Conservation (phyloP, 2,797 vertebrate species). For the Sebastiscus albofasciatus region DNA sequence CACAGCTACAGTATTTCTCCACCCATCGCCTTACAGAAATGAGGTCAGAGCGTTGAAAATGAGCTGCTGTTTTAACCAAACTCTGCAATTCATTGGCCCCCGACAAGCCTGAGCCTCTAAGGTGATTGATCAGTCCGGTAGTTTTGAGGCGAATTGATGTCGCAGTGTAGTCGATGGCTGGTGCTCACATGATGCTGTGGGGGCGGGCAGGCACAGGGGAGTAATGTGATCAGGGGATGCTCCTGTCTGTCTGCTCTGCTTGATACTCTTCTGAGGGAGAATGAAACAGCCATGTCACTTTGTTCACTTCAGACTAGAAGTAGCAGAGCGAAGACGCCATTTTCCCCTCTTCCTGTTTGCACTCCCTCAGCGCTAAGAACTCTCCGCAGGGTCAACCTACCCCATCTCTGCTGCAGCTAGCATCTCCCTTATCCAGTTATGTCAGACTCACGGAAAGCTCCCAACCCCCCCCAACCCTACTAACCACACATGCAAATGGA, state of each 20-base stretch:
- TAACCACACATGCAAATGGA: slow-evolving; percentile 66
- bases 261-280: slow-evolving; percentile 16
- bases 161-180: slow-evolving; percentile 57
- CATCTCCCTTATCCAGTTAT: slow-evolving; percentile 48
- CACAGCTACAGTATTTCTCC: slow-evolving; percentile 14
- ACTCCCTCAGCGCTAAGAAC: neutral
- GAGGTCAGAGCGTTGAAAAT: slow-evolving; percentile 33
- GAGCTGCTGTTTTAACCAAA: slow-evolving; percentile 39
- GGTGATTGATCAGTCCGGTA: slow-evolving; percentile 68
- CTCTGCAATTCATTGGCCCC: slow-evolving; percentile 43
- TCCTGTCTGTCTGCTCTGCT: slow-evolving; percentile 48
- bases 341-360: slow-evolving; percentile 13
- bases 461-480: slow-evolving; percentile 33
- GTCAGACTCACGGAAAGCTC: slow-evolving; percentile 52
- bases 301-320: slow-evolving; percentile 35
- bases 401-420: slow-evolving; percentile 12
- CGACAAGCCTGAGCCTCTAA: slow-evolving; percentile 46
- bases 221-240: slow-evolving; percentile 72
- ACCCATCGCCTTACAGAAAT: slow-evolving; percentile 17
- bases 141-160: slow-evolving; percentile 69
- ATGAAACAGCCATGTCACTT: slow-evolving; percentile 52
- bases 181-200: slow-evolving; percentile 61
- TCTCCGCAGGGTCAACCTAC: neutral
- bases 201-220: slow-evolving; percentile 34
- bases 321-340: slow-evolving; percentile 19